phyloP scores from a whole-genome alignment of 1,140 invertebrate genomes.

The Eufriesea mexicana region DNA sequence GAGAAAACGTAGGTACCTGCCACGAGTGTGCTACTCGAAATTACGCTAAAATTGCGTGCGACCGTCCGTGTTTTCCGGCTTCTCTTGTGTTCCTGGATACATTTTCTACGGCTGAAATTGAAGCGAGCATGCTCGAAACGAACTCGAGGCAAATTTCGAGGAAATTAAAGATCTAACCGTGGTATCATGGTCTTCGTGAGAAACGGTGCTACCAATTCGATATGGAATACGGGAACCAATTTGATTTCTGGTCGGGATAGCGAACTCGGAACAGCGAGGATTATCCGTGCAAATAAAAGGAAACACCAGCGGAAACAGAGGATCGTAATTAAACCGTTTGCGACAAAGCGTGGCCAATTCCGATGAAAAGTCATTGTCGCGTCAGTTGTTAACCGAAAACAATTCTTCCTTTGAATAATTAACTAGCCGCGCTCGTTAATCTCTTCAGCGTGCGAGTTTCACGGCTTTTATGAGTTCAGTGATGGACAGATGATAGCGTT shows the following conservation, averaged over 20 bases:
- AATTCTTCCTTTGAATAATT: not conserved
- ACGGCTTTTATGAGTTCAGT: not conserved
- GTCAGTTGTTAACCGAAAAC: not conserved
- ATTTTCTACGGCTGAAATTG: not conserved
- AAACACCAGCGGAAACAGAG: slow-evolving; percentile 1
- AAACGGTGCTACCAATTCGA: not conserved
- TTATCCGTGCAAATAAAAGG: not conserved
- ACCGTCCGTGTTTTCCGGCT: not conserved
- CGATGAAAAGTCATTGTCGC: not conserved
- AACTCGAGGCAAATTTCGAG: not conserved
- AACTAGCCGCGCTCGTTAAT: not conserved
- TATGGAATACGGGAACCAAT: not conserved
- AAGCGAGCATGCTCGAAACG: not conserved
- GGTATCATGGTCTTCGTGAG: too few species aligned
- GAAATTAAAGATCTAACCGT: not conserved
- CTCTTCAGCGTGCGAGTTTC: not conserved
- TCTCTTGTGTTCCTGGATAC: too few species aligned
- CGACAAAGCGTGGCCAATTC: not conserved
- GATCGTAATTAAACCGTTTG: slow-evolving; percentile 24
- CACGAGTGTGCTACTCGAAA: slow-evolving; percentile 4
- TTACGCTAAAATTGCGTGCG: slow-evolving; percentile 9
- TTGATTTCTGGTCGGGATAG: not conserved
- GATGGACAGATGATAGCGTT: not conserved
- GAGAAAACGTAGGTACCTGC: not conserved
- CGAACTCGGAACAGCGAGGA: slow-evolving; percentile 26